Evolutionary conservation across 1,140 invertebrate genomes (phyloP).

Genomic region (Pemphigus obesinymphae): DNA sequence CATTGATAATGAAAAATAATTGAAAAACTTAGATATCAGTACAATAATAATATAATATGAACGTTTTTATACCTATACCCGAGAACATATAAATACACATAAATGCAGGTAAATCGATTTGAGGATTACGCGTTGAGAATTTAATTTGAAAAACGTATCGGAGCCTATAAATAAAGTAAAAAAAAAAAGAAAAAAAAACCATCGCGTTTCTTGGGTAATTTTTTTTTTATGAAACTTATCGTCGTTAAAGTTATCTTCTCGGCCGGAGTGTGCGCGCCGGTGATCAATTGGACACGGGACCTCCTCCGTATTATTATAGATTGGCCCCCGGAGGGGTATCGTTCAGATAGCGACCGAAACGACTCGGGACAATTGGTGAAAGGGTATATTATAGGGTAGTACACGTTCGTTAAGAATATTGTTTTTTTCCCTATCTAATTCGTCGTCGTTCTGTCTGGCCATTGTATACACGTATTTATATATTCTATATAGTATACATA

Average conservation of each 20-base stretch:
- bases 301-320: background rate
- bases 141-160: background rate
- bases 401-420: conserved; percentile 14
- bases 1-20: background rate
- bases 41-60: background rate
- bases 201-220: background rate
- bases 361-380: background rate
- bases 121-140: background rate
- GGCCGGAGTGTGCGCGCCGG: background rate
- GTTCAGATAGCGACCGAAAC: background rate
- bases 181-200: too few species aligned
- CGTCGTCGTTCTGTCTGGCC: background rate
- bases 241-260: conserved; percentile 3
- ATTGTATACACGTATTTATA: background rate
- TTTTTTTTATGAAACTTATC: background rate
- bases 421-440: background rate
- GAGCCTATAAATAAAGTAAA: background rate
- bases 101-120: background rate
- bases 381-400: background rate
- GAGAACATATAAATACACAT: background rate
- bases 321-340: background rate
- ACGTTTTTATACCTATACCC: background rate
- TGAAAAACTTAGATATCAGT: background rate
- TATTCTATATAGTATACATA: background rate
- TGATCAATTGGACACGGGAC: conserved; percentile 26